Percentiles rank a stretch among this genome's conserved stretches.
These are phyloP conservation scores for Scotopteryx bipunctaria DNA, from an alignment of 2,888 invertebrate genomes.

Conservation along the genomic window DNA sequence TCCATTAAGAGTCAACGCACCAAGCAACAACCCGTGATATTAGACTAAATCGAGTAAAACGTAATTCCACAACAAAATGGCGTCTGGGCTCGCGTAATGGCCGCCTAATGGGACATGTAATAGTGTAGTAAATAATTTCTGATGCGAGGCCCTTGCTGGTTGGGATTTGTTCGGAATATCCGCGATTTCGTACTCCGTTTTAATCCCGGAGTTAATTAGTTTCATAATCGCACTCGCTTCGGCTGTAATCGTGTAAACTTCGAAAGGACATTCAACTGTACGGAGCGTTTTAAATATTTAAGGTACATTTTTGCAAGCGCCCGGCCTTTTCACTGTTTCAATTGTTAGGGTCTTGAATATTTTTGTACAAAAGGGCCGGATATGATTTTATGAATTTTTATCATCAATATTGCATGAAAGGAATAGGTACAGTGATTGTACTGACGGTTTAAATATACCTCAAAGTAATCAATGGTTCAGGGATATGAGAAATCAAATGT, in stretches of 20 bases:
- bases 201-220: slow-evolving; percentile 33
- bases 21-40: slow-evolving; percentile 55
- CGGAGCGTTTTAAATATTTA: not conserved
- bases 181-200: slow-evolving; percentile 21
- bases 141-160: slow-evolving; percentile 17
- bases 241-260: slow-evolving; percentile 30
- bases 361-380: slow-evolving; percentile 1
- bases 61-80: slow-evolving; percentile 63
- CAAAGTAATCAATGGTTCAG: too few relatives aligned
- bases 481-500: too few relatives aligned
- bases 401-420: slow-evolving; percentile 3
- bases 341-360: not conserved
- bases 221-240: slow-evolving; percentile 27
- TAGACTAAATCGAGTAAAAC: slow-evolving; percentile 60
- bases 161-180: slow-evolving; percentile 33
- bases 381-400: slow-evolving; percentile 1
- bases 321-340: not conserved
- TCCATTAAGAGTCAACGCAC: slow-evolving; percentile 49
- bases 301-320: slow-evolving; percentile 7
- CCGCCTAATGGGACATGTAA: slow-evolving; percentile 63
- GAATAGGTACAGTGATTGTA: not conserved
- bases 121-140: slow-evolving; percentile 60
- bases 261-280: slow-evolving; percentile 18
- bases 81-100: slow-evolving; percentile 52
- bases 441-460: not conserved